phyloP scores from a whole-genome alignment of 2,888 invertebrate genomes.

The Anarsia innoxiella region DNA sequence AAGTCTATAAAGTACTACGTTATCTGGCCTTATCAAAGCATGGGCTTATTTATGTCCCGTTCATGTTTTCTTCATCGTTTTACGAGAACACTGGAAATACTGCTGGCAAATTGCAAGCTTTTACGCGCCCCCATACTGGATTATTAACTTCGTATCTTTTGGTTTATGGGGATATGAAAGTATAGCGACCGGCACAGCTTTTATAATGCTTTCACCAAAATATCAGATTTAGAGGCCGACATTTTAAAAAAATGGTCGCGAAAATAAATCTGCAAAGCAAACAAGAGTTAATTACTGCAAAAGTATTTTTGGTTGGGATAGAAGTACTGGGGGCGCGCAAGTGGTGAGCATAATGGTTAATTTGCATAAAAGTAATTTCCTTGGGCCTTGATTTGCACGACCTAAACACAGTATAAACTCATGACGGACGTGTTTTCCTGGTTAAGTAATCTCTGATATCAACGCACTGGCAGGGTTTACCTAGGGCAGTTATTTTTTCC shows the following conservation, averaged over 20 bases:
- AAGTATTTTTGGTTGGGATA: slow-evolving; percentile 1
- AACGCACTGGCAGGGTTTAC: not conserved
- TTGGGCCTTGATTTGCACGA: slow-evolving; percentile 23
- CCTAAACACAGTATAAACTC: slow-evolving; percentile 10
- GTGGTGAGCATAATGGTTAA: slow-evolving; percentile 35
- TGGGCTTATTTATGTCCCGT: slow-evolving; percentile 7
- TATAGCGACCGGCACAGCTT: too few species aligned
- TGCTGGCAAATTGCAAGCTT: not conserved
- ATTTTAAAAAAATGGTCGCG: too few species aligned
- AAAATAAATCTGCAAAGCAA: slow-evolving; percentile 15
- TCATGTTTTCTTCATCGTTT: slow-evolving; percentile 6
- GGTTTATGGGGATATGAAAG: not conserved
- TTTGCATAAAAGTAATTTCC: slow-evolving; percentile 60
- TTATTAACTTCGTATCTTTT: not conserved
- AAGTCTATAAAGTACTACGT: slow-evolving; percentile 4
- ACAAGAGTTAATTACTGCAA: slow-evolving; percentile 13
- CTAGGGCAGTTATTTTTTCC: too few species aligned
- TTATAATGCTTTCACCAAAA: too few species aligned
- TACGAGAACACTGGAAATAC: slow-evolving; percentile 3
- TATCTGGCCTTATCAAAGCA: slow-evolving; percentile 4
- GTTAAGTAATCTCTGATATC: slow-evolving; percentile 3
- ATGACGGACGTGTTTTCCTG: slow-evolving; percentile 2
- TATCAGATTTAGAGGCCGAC: too few species aligned
- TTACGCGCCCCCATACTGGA: not conserved
- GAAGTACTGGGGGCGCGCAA: slow-evolving; percentile 3